Evolutionary conservation across 2,888 invertebrate genomes (phyloP).

Genomic region (Scaptomyza polygonia): DNA sequence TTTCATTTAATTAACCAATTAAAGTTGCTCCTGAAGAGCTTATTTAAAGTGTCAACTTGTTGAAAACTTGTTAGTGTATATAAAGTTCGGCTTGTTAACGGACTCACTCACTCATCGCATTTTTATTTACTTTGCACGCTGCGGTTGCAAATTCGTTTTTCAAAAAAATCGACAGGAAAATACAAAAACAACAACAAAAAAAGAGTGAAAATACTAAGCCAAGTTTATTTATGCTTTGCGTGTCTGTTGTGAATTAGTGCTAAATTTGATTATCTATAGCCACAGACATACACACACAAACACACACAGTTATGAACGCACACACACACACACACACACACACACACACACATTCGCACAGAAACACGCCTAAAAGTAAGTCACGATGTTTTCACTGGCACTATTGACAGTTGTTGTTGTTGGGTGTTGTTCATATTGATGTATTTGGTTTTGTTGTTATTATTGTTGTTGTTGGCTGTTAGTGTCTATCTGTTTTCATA

Average conservation of each 20-base stretch:
- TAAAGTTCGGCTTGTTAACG: conserved; percentile 4
- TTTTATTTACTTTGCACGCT: conserved; percentile 46
- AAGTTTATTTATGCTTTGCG: conserved; percentile 80
- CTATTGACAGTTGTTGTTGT: conserved; percentile 34
- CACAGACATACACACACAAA: conserved; percentile 61
- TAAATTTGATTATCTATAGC: conserved; percentile 79
- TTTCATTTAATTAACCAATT: no score
- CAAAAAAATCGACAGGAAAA: conserved; percentile 44
- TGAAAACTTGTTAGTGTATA: conserved; percentile 14
- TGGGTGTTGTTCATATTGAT: conserved; percentile 28
- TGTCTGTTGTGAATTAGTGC: conserved; percentile 79
- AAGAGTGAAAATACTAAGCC: conserved; percentile 60
- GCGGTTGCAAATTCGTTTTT: conserved; percentile 57
- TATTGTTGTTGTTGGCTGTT: conserved; percentile 17
- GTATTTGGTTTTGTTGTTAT: conserved; percentile 18
- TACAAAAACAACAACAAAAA: background rate
- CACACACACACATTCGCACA: conserved; percentile 18
- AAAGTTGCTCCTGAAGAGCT: no score
- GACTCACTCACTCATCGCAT: conserved; percentile 3
- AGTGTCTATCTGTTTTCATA: conserved; percentile 30
- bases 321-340: conserved; percentile 11
- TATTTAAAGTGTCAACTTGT: no score
- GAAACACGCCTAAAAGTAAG: conserved; percentile 71
- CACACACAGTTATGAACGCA: conserved; percentile 17
- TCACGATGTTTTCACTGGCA: conserved; percentile 50